These are phyloP conservation scores for Phycodurus eques DNA, from an alignment of 2,113 vertebrate genomes.

Conservation along the genomic window DNA sequence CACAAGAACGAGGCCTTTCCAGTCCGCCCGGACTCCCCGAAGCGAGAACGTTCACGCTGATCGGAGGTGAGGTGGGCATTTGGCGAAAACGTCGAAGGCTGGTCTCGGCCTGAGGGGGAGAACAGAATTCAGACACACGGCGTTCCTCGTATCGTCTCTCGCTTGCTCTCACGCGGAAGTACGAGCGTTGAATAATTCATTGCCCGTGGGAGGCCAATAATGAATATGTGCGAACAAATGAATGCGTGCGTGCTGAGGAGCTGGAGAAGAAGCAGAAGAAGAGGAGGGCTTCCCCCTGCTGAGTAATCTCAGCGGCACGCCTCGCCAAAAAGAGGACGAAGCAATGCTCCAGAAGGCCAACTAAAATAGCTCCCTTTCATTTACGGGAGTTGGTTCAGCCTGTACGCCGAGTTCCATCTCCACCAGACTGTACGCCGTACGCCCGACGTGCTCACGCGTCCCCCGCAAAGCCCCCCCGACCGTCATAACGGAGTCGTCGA, in stretches of 20 bases:
- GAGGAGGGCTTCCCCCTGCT: constrained; percentile 46
- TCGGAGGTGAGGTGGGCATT: neutral
- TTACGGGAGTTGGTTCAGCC: neutral
- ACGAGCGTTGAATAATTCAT: constrained; percentile 71
- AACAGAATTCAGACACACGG: constrained; percentile 20
- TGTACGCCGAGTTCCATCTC: no score
- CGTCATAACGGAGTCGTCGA: constrained; percentile 21
- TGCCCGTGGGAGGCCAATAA: constrained; percentile 61
- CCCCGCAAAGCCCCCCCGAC: constrained; percentile 5
- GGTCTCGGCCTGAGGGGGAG: constrained; percentile 8
- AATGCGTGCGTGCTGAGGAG: constrained; percentile 65
- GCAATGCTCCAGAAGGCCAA: neutral
- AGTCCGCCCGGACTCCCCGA: neutral
- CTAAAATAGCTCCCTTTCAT: constrained; percentile 12
- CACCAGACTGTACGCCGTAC: neutral
- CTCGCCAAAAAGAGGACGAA: constrained; percentile 1
- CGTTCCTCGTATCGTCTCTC: constrained; percentile 45
- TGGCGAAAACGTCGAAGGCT: constrained; percentile 11
- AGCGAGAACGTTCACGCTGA: neutral
- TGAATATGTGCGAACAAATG: constrained; percentile 67
- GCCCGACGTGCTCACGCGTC: neutral
- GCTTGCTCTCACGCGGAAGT: constrained; percentile 52
- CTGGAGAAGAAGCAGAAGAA: constrained; percentile 6
- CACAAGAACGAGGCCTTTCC: constrained; percentile 5
- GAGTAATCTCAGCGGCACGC: constrained; percentile 40